Evolutionary conservation across 92 coral and sea anemone species (phyloP).

Genomic region (Bergia sp.): DNA sequence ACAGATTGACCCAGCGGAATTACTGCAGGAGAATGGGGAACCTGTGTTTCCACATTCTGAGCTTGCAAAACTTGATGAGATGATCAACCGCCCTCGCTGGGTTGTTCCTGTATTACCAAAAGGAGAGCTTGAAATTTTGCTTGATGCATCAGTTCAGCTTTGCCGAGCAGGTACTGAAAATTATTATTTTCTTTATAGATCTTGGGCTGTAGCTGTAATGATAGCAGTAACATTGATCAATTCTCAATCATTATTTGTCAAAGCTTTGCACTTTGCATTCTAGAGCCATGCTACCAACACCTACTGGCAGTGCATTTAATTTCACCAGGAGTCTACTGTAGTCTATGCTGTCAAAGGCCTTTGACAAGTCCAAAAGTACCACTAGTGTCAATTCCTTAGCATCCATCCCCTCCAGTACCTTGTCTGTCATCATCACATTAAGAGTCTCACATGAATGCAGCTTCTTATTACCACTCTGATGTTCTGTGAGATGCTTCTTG

Average conservation of each 20-base stretch:
- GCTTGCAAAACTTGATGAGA: constrained; percentile 95
- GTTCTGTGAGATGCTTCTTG: too few species aligned
- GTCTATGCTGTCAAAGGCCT: background rate
- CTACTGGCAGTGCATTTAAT: too few species aligned
- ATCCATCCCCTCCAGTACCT: background rate
- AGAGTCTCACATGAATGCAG: background rate
- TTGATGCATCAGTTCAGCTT: constrained; percentile 88
- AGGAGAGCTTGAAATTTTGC: constrained; percentile 94
- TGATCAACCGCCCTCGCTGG: constrained; percentile 97
- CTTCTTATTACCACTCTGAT: background rate
- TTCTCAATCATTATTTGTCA: background rate
- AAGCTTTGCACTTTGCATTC: background rate
- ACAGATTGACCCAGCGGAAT: constrained; percentile 68
- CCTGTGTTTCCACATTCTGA: constrained; percentile 85
- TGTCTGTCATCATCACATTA: too few species aligned
- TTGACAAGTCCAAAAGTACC: background rate
- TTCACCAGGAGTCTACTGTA: too few species aligned
- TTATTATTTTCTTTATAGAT: too few species aligned
- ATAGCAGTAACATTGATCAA: background rate
- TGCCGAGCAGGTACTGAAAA: constrained; percentile 86
- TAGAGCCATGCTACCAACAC: too few species aligned
- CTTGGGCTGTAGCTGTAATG: background rate
- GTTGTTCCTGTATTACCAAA: constrained; percentile 99
- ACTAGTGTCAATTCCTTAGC: background rate
- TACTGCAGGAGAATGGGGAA: constrained; percentile 86